phyloP scores from a whole-genome alignment of 30 jellyfish, hydroid and myxozoan genomes.

The Pelagia noctiluca region DNA sequence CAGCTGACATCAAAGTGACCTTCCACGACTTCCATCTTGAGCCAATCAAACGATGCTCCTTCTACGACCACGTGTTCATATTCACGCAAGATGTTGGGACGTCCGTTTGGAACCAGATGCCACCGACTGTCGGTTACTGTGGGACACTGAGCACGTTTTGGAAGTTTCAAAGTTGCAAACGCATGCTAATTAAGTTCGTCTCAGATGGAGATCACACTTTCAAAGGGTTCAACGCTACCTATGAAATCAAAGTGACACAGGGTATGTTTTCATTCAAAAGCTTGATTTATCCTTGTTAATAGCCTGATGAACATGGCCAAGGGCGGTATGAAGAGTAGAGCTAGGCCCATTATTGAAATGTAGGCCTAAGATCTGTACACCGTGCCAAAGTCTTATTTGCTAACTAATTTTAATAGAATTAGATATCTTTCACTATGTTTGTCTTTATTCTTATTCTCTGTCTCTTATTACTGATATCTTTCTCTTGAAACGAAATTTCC shows the following conservation, averaged over 20 bases:
- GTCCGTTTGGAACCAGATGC: conserved; percentile 68
- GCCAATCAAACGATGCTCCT: conserved; percentile 82
- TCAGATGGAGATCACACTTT: conserved; percentile 69
- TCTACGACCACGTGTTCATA: conserved; percentile 79
- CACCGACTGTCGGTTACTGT: conserved; percentile 82
- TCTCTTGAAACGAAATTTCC: too few species aligned
- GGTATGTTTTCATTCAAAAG: conserved; percentile 34
- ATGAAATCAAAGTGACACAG: conserved; percentile 70
- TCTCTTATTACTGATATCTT: too few species aligned
- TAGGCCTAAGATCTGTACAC: too few species aligned
- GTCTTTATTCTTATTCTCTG: too few species aligned
- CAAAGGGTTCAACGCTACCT: conserved; percentile 91
- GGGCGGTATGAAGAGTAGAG: too few species aligned
- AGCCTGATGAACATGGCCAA: too few species aligned
- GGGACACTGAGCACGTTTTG: conserved; percentile 57
- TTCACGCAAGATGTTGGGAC: conserved; percentile 75
- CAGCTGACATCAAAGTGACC: conserved; percentile 79
- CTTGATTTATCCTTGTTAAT: not conserved
- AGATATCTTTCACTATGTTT: too few species aligned
- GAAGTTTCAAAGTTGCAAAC: conserved; percentile 66
- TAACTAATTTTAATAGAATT: too few species aligned
- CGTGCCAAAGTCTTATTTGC: too few species aligned
- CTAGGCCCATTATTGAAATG: too few species aligned
- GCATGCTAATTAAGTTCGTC: conserved; percentile 74
- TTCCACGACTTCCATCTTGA: conserved; percentile 72